These are phyloP conservation scores for Tachina lurida DNA, from an alignment of 2,888 invertebrate species.

Conservation along the genomic window DNA sequence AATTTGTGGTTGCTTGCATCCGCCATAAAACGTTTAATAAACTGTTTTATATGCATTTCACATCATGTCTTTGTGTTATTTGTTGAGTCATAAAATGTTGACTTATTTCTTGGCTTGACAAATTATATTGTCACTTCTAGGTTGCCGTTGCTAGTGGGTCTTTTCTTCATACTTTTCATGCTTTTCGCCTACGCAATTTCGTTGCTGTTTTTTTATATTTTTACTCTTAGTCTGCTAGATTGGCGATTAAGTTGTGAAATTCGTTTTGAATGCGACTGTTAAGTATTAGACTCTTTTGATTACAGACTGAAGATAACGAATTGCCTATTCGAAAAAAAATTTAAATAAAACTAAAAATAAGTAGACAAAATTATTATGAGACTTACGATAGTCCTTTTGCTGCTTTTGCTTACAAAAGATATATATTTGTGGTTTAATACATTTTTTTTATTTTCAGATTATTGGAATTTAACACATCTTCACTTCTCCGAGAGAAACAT, in stretches of 20 bases:
- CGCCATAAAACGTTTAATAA: conserved; percentile 61
- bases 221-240: conserved; percentile 15
- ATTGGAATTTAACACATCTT: conserved; percentile 1
- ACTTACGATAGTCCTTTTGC: background rate
- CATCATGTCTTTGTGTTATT: conserved; percentile 52
- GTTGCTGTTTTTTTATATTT: conserved; percentile 1
- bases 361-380: background rate
- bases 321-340: conserved; percentile 3
- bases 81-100: conserved; percentile 66
- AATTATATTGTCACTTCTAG: conserved; percentile 63
- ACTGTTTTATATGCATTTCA: conserved; percentile 64
- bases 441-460: conserved; percentile 28
- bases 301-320: conserved; percentile 49
- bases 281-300: conserved; percentile 44
- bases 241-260: conserved; percentile 43
- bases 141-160: conserved; percentile 4
- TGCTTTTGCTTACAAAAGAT: background rate
- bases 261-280: conserved; percentile 8
- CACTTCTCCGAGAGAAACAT: background rate
- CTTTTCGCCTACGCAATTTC: conserved; percentile 61
- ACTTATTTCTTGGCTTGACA: conserved; percentile 58
- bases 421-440: background rate
- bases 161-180: background rate
- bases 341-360: background rate
- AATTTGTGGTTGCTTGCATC: conserved; percentile 27